Conservation (phyloP, 2,797 vertebrate species). For the Simalia tracyae region DNA sequence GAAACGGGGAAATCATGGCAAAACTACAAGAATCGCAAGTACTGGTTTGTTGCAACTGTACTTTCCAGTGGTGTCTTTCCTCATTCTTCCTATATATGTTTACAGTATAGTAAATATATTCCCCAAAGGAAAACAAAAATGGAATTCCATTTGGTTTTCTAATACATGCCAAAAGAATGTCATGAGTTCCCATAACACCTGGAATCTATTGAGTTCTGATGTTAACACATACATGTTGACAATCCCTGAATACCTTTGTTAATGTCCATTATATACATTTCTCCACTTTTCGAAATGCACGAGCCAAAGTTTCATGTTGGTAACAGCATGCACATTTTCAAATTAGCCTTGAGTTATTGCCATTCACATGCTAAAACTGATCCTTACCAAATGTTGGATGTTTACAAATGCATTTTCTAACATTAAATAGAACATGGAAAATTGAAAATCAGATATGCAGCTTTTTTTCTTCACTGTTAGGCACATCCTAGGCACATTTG, state of each 20-base stretch:
- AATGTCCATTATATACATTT: background rate
- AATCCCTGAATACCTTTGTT: background rate
- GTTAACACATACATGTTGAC: background rate
- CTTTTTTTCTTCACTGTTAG: background rate
- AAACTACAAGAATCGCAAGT: background rate
- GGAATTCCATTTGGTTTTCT: background rate
- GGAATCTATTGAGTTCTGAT: background rate
- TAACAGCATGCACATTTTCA: background rate
- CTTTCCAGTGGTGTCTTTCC: background rate
- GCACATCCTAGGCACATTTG: background rate
- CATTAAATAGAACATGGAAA: constrained; percentile 1
- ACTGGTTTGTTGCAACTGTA: background rate
- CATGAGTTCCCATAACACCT: background rate
- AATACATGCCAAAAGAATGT: background rate
- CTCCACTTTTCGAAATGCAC: background rate
- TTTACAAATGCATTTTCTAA: background rate
- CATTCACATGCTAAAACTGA: background rate
- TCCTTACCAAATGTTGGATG: background rate
- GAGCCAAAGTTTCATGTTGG: background rate
- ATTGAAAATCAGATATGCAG: background rate
- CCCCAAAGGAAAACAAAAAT: background rate
- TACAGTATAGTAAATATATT: background rate
- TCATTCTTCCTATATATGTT: background rate
- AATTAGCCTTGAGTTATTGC: background rate
- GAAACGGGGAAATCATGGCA: background rate